Conservation (phyloP, 2,888 invertebrate genomes). For the Ophioninae sp. region DNA sequence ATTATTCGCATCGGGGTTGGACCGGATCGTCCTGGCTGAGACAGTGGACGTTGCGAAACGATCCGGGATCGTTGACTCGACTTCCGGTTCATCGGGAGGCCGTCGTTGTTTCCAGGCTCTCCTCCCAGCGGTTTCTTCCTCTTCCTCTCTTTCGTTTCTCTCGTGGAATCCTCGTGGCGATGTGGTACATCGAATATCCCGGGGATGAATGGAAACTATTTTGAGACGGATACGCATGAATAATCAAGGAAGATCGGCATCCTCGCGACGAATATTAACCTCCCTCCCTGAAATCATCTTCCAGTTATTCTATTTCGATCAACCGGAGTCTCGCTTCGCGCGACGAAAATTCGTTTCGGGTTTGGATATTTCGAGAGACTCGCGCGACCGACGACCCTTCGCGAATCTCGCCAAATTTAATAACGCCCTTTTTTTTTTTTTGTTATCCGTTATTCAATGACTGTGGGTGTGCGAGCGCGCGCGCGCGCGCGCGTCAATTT, state of each 20-base stretch:
- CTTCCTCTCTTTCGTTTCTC: constrained; percentile 57
- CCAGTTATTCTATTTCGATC: constrained; percentile 32
- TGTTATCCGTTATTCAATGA: neutral
- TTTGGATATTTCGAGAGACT: constrained; percentile 26
- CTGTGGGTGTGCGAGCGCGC: neutral
- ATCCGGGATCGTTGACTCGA: constrained; percentile 75
- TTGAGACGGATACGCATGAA: constrained; percentile 49
- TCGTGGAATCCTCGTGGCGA: constrained; percentile 38
- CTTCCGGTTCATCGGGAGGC: constrained; percentile 72
- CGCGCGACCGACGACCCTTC: neutral
- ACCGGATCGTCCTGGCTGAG: constrained; percentile 22
- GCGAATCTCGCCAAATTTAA: neutral
- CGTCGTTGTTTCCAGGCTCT: constrained; percentile 68
- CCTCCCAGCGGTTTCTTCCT: constrained; percentile 56
- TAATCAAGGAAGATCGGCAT: constrained; percentile 50
- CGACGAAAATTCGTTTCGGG: constrained; percentile 5
- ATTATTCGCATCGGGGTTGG: constrained; percentile 17
- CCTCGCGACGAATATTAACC: constrained; percentile 32
- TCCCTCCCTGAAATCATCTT: constrained; percentile 1
- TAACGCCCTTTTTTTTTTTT: neutral
- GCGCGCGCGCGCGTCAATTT: neutral
- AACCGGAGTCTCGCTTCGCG: constrained; percentile 19
- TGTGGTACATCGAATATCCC: constrained; percentile 17
- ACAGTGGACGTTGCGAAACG: constrained; percentile 30
- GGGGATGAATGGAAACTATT: constrained; percentile 58